phyloP scores from a whole-genome alignment of 2,797 vertebrate species.

The Enteromius viviparus region DNA sequence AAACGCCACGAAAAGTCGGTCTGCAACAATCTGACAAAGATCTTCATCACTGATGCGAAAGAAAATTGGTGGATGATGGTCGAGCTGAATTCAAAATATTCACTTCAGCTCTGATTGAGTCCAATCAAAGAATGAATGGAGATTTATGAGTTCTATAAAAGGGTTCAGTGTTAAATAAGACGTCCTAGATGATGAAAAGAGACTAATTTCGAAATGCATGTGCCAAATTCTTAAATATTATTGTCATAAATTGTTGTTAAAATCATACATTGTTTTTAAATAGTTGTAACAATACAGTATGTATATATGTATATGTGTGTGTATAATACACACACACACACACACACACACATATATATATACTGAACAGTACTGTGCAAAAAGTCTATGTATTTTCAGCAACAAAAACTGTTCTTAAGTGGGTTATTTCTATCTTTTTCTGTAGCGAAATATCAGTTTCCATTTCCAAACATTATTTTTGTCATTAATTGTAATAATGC shows the following conservation, averaged over 20 bases:
- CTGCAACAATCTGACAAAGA: not conserved
- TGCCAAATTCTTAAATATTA: not conserved
- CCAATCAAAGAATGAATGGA: slow-evolving; percentile 14
- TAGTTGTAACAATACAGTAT: not conserved
- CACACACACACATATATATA: no score
- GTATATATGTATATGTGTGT: no score
- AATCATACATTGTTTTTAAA: not conserved
- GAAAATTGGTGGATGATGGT: not conserved
- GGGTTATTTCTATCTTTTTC: no score
- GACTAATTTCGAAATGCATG: not conserved
- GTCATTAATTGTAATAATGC: no score
- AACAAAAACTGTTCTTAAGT: no score
- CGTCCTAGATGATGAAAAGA: not conserved
- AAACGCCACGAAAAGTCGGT: not conserved
- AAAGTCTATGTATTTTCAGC: no score
- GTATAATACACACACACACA: no score
- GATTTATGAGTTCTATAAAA: slow-evolving; percentile 10
- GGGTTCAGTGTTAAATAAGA: not conserved
- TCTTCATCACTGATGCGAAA: not conserved
- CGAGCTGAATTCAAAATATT: not conserved
- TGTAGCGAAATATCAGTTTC: no score
- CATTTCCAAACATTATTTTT: no score
- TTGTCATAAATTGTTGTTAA: no score
- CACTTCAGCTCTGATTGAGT: slow-evolving; percentile 8
- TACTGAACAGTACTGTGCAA: no score